Evolutionary conservation across 2,888 invertebrate genomes (phyloP).

Genomic region (Thera britannica): DNA sequence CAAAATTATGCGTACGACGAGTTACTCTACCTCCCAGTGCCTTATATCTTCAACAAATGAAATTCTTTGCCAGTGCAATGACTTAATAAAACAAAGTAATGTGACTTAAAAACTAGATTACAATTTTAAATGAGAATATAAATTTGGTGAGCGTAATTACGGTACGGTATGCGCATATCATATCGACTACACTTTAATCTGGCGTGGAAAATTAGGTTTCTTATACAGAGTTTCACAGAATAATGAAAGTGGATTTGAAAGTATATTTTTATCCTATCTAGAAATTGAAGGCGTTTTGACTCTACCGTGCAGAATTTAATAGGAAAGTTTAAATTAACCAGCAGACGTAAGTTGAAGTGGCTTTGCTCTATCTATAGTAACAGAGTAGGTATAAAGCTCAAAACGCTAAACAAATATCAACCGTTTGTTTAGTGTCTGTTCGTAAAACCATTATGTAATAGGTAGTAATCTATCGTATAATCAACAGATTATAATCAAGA

Average conservation of each 20-base stretch:
- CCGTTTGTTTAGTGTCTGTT: not conserved
- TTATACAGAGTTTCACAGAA: conserved; percentile 20
- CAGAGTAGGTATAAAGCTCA: too few species aligned
- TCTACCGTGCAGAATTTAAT: too few species aligned
- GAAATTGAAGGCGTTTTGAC: too few species aligned
- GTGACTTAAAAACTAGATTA: conserved; percentile 34
- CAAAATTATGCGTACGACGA: conserved; percentile 11
- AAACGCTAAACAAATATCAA: not conserved
- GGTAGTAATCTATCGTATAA: conserved; percentile 18
- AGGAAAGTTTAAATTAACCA: too few species aligned
- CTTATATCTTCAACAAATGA: conserved; percentile 23
- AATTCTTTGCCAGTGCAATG: conserved; percentile 37
- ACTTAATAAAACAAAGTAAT: conserved; percentile 38
- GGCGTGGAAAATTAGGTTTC: conserved; percentile 29
- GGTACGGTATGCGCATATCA: conserved; percentile 28
- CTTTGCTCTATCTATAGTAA: too few species aligned
- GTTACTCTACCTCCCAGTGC: conserved; percentile 13
- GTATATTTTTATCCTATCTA: not conserved
- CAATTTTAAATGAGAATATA: conserved; percentile 37
- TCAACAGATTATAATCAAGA: conserved; percentile 26
- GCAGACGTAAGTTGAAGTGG: too few species aligned
- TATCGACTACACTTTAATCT: conserved; percentile 30
- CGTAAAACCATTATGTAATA: conserved; percentile 14
- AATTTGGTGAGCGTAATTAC: conserved; percentile 36
- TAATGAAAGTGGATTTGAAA: not conserved